These are phyloP conservation scores for Drosophila burlai DNA, from an alignment of 1,140 invertebrate genomes.

Conservation along the genomic window DNA sequence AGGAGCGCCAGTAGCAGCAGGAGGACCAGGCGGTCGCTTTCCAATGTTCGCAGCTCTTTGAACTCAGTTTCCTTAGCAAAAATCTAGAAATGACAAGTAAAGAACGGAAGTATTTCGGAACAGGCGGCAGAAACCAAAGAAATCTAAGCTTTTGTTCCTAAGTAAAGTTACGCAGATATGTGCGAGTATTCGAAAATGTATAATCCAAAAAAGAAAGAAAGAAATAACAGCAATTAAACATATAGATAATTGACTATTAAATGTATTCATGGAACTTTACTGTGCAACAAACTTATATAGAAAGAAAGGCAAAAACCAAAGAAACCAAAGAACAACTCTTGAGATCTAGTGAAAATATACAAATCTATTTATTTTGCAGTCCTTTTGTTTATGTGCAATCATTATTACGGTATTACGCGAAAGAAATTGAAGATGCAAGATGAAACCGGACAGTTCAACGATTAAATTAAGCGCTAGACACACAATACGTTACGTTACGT, in stretches of 20 bases:
- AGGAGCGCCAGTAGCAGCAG: constrained; percentile 68
- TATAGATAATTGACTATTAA: constrained; percentile 38
- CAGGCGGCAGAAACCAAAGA: constrained; percentile 39
- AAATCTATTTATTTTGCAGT: constrained; percentile 28
- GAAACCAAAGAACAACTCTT: constrained; percentile 18
- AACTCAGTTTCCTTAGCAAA: constrained; percentile 76
- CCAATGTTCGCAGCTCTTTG: constrained; percentile 74
- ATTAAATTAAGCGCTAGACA: constrained; percentile 80
- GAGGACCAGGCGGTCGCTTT: constrained; percentile 55
- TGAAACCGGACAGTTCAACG: constrained; percentile 70
- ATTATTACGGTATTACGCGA: constrained; percentile 17
- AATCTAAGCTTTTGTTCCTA: constrained; percentile 77
- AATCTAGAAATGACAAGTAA: constrained; percentile 32
- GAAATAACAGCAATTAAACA: constrained; percentile 26
- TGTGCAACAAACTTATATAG: constrained; percentile 34
- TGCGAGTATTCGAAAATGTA: constrained; percentile 70
- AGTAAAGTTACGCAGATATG: constrained; percentile 57
- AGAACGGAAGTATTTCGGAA: constrained; percentile 21
- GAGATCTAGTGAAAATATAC: constrained; percentile 50
- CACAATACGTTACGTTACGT: constrained; percentile 55
- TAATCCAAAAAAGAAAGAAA: constrained; percentile 63
- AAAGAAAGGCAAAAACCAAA: constrained; percentile 10
- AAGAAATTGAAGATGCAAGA: constrained; percentile 24
- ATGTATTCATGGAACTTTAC: constrained; percentile 45
- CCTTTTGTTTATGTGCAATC: constrained; percentile 36